phyloP scores from a whole-genome alignment of 2,797 vertebrate genomes.

The Hyperoplus immaculatus region DNA sequence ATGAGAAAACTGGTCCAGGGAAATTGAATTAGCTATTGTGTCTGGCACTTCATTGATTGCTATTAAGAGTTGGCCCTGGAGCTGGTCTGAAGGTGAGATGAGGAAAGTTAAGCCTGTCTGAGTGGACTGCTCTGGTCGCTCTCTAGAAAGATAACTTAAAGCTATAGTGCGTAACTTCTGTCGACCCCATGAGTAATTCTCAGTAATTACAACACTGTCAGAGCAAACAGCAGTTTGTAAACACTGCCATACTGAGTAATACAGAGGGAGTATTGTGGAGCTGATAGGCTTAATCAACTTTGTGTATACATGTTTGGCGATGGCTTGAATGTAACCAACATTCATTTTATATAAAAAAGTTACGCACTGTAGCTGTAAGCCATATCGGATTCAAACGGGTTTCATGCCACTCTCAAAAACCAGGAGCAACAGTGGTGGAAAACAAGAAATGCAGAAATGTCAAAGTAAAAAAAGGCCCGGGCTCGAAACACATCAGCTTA shows the following conservation, averaged over 20 bases:
- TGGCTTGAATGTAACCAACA: no score
- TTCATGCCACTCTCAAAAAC: constrained; percentile 29
- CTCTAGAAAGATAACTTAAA: constrained; percentile 40
- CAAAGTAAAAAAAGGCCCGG: neutral
- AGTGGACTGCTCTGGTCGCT: constrained; percentile 39
- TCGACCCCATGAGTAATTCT: no score
- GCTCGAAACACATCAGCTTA: neutral
- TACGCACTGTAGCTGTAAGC: neutral
- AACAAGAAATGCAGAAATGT: constrained; percentile 10
- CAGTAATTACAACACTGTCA: neutral
- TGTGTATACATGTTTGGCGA: no score
- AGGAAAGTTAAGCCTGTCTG: constrained; percentile 73
- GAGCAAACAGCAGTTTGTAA: neutral
- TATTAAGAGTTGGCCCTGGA: constrained; percentile 76
- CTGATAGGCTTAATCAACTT: no score
- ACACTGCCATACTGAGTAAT: no score
- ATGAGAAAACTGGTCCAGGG: constrained; percentile 80
- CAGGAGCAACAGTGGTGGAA: constrained; percentile 4
- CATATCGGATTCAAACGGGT: constrained; percentile 45
- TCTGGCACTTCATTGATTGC: constrained; percentile 83
- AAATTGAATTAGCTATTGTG: constrained; percentile 86
- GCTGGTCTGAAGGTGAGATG: constrained; percentile 62
- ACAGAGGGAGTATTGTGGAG: no score
- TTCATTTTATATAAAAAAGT: neutral
- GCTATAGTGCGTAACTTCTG: no score